Evolutionary conservation across 2,888 invertebrate species (phyloP), one percentile per base, ranked within the genome.

Genomic region (Meiosimyza decipiens): DNA sequence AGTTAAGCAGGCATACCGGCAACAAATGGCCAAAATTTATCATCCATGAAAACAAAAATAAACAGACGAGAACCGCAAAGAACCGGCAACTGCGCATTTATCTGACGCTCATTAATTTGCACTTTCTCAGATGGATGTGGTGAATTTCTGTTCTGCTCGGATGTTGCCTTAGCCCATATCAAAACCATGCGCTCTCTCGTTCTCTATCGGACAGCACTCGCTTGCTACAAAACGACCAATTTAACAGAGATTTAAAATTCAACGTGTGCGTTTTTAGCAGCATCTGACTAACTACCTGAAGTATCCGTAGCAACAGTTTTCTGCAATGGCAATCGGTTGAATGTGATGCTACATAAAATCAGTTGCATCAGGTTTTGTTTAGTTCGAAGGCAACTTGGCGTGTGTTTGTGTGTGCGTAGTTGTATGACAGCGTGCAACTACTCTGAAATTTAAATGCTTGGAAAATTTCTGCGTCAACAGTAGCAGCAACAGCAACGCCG

Each of bases 381-480:
- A 67, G 75, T 75, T 75, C 72, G 75, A 70, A 54, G 15, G 22
- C 71, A 74, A 75, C 73, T 9, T 54, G 40, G 40, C 9, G 40
- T 6, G 6, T 7, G 40, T 40, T 40, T 40, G 40, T 40, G 40
- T 40, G 50, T 40, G 40, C 50, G 16, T n/a, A 4, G 11, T 1
- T 22, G 22, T 11, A 55, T 22, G 22, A n/a, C 15, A 12, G 68
- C 50, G 68, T 52, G 70, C 70, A 62, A 62, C 49, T 33, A 62
- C 62, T 70, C 18, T 47, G 68, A 64, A 73, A 73, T 75, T 65
- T 71, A 68, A 67, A 40, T 68, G 75, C 71, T 75, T 68, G 75
- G 73, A 73, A 75, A 75, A 75, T 60, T 40, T 71, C 69, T 52
- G 16, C 66, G 69, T 57, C 66, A 64, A n/a, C 65, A 64, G 67